phyloP scores from a whole-genome alignment of 2,113 vertebrate genomes.

The Burhinus oedicnemus region DNA sequence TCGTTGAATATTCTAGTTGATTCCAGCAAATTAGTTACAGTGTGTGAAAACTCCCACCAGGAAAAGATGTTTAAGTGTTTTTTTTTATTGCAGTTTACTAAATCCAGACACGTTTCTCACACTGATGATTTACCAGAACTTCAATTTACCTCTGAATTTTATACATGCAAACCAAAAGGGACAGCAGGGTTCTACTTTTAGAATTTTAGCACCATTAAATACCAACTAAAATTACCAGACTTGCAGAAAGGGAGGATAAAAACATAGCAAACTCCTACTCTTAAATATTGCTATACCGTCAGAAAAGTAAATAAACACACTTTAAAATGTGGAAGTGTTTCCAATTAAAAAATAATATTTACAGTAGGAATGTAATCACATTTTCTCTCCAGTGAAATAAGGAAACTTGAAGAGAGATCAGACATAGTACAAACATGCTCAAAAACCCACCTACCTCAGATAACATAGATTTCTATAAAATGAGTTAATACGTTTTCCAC shows the following conservation, averaged over 20 bases:
- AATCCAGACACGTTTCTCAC: constrained; percentile 46
- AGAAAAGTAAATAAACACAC: constrained; percentile 44
- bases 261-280: constrained; percentile 45
- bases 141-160: constrained; percentile 37
- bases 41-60: constrained; percentile 58
- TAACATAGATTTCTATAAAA: background rate
- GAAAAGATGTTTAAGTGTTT: constrained; percentile 30
- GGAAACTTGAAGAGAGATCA: background rate
- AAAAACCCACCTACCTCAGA: background rate
- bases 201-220: constrained; percentile 44
- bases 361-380: background rate
- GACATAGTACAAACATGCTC: background rate
- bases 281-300: constrained; percentile 11
- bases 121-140: constrained; percentile 49
- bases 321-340: constrained; percentile 11
- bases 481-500: background rate
- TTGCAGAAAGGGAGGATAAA: constrained; percentile 41
- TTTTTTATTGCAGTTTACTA: constrained; percentile 57
- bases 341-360: constrained; percentile 27
- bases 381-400: constrained; percentile 14
- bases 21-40: constrained; percentile 45
- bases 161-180: constrained; percentile 26
- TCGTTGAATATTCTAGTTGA: constrained; percentile 27
- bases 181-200: constrained; percentile 54
- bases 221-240: constrained; percentile 28